Base-by-base conservation (phyloP, 2,888 invertebrate species). In the Mylabris sibirica region DNA sequence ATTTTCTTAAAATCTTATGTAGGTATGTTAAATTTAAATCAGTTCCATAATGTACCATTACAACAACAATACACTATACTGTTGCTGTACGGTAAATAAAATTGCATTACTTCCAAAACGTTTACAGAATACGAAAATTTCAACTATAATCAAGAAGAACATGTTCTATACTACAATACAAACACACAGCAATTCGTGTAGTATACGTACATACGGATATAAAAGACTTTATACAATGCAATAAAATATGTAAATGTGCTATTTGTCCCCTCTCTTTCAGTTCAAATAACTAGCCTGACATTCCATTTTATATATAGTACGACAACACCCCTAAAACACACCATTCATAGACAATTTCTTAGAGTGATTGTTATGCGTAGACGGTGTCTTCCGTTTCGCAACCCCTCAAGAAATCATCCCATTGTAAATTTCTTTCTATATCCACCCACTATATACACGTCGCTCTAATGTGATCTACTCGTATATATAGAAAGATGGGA, bases 211-310 rank as follows among this genome's bases (percentile, higher is more conserved):
- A 6, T 49, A 66, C 57, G 72, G 73, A 73, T 72, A 76, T 75
- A 76, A 75, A 76, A 76, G 76, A 20, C 53, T 53, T 53, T 53
- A 24, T 76, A 74, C 74, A 74, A 72, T 72, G 78, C 73, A 80
- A 81, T 81, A 80, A 81, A 81, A 80, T 80, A 81, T 80, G 81
- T 79, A 81, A 81, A 81, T 81, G 78, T 75, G 74, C 79, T 77
- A 78, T 79, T 79, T 79, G 77, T 79, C 77, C 79, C 77, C 79
- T 65, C 78, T 75, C 38, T 38, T 17, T 72, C 30, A 30, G 3
- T 30, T 75, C 72, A 72, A 76, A 76, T 78, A 78, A 77, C 76
- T 77, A 77, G 76, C 77, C 77, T 72, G 75, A 75, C 77, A 68
- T 72, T 76, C 71, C 76, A 63, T 72, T 72, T 2, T 53, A 53